Conservation (phyloP, 2,797 vertebrate genomes). For the Artibeus jamaicensis region DNA sequence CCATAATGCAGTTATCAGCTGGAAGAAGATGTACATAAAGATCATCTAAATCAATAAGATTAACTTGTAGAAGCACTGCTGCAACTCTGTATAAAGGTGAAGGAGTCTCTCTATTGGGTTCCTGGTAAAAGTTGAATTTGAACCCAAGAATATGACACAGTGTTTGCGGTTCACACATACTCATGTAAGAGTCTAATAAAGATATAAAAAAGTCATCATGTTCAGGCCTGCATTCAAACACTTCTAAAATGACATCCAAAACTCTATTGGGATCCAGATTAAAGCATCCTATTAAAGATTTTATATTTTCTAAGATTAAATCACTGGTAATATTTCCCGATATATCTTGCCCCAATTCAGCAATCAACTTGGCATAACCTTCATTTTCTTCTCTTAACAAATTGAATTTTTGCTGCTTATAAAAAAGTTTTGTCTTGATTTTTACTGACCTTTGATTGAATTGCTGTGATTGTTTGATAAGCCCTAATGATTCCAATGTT, state of each 20-base stretch:
- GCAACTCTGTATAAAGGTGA: conserved; percentile 97
- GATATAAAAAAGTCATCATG: conserved; percentile 97
- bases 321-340: conserved; percentile 96
- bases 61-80: conserved; percentile 95
- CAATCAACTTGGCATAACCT: conserved; percentile 97
- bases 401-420: conserved; percentile 99
- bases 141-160: conserved; percentile 99
- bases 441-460: conserved; percentile 99
- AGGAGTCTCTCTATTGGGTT: conserved; percentile 97
- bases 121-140: conserved; percentile 99
- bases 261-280: conserved; percentile 98
- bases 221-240: conserved; percentile 96
- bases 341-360: conserved; percentile 97
- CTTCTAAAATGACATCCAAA: conserved; percentile 97
- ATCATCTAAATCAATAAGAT: conserved; percentile 97
- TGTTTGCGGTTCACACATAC: conserved; percentile 96
- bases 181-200: conserved; percentile 98
- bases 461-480: conserved; percentile 98
- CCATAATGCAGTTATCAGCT: conserved; percentile 88
- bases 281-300: conserved; percentile 99
- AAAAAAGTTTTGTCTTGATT: conserved; percentile 99
- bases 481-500: conserved; percentile 95
- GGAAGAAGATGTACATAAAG: conserved; percentile 91
- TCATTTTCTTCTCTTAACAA: conserved; percentile 98
- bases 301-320: conserved; percentile 97